Conservation (phyloP, 1,140 invertebrate species). For the Drosophila lacertosa region DNA sequence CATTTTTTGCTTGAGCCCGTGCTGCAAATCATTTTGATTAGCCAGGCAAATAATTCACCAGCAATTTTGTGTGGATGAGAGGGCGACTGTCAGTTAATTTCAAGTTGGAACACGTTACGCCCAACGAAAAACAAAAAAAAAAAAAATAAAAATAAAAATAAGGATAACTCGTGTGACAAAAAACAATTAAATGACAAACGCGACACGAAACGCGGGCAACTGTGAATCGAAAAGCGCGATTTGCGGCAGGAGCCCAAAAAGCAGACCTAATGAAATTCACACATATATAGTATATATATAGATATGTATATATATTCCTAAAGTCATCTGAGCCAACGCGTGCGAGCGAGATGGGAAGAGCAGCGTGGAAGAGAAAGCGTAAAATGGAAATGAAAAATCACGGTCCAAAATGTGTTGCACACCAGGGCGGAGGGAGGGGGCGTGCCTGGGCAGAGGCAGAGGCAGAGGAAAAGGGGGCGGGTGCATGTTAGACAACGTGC, state of each 20-base stretch:
- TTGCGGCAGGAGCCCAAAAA: constrained; percentile 22
- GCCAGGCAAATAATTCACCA: constrained; percentile 18
- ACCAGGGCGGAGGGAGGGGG: not conserved
- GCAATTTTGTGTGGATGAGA: constrained; percentile 28
- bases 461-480: no score
- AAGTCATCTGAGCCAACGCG: constrained; percentile 5
- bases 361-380: constrained; percentile 60
- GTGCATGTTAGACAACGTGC: constrained; percentile 15
- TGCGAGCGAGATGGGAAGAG: not conserved
- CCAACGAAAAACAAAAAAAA: constrained; percentile 10
- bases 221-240: constrained; percentile 1
- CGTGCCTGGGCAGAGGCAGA: not conserved
- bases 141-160: constrained; percentile 23
- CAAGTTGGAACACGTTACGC: constrained; percentile 77
- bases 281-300: no score
- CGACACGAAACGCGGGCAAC: constrained; percentile 51
- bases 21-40: constrained; percentile 40
- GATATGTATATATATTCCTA: no score
- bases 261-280: constrained; percentile 69
- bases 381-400: constrained; percentile 80
- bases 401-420: constrained; percentile 37
- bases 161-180: constrained; percentile 80
- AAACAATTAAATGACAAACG: constrained; percentile 72
- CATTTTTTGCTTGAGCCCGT: not conserved
- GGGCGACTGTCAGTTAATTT: constrained; percentile 69